Conservation (phyloP, 92 coral and sea anemone genomes). For the Epizoanthus illoricatus region DNA sequence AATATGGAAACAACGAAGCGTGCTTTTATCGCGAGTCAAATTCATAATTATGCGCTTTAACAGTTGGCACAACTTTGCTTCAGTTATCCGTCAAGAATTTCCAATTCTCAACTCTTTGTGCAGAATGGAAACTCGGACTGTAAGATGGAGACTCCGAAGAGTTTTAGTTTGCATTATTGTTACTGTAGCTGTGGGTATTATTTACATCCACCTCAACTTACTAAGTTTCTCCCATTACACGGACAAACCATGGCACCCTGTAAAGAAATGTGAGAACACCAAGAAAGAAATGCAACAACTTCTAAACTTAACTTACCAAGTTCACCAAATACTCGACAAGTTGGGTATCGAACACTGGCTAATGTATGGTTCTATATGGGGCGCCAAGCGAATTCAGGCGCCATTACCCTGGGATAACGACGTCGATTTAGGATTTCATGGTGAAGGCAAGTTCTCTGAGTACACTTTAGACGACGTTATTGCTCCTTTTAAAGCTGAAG, state of each 20-base stretch:
- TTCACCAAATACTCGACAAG: constrained; percentile 55
- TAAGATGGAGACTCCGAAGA: too few relatives aligned
- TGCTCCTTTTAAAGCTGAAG: constrained; percentile 47
- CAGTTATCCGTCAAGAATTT: too few relatives aligned
- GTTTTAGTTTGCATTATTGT: neutral
- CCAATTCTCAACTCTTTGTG: too few relatives aligned
- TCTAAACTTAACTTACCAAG: constrained; percentile 47
- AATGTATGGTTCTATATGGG: constrained; percentile 77
- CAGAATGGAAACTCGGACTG: too few relatives aligned
- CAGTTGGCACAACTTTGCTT: too few relatives aligned
- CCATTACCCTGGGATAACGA: constrained; percentile 84
- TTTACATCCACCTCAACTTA: neutral
- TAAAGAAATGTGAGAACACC: constrained; percentile 36
- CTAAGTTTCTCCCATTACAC: neutral
- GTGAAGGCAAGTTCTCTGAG: constrained; percentile 48
- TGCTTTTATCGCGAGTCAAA: too few relatives aligned
- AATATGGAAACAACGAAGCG: too few relatives aligned
- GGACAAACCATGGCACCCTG: constrained; percentile 40
- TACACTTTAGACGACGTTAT: constrained; percentile 45
- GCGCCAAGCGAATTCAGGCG: constrained; percentile 65
- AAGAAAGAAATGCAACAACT: constrained; percentile 53
- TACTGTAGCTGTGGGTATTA: neutral
- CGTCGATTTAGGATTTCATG: constrained; percentile 71
- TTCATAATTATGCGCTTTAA: too few relatives aligned
- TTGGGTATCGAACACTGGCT: constrained; percentile 65